These are phyloP conservation scores for Coptodon rendalli DNA, from an alignment of 2,113 vertebrate species.

Conservation along the genomic window DNA sequence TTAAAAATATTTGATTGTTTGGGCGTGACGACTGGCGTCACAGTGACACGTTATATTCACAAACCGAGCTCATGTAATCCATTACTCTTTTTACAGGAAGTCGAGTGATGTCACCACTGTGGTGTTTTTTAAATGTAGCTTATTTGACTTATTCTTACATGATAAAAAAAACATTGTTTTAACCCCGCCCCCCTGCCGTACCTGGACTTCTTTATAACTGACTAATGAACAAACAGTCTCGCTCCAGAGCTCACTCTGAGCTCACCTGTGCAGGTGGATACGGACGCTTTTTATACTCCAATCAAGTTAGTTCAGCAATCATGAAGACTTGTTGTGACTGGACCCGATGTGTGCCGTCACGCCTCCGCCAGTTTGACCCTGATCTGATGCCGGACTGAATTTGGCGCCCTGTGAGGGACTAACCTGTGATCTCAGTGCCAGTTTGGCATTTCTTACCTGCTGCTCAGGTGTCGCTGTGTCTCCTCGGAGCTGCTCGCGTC, in stretches of 20 bases:
- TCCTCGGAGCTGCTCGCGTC: background rate
- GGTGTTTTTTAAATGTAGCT: background rate
- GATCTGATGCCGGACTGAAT: background rate
- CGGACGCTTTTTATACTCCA: fast-evolving
- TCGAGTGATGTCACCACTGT: background rate
- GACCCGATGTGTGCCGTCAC: background rate
- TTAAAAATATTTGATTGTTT: background rate
- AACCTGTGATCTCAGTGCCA: background rate
- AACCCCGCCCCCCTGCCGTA: background rate
- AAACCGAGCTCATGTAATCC: background rate
- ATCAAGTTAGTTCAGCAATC: background rate
- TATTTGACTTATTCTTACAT: background rate
- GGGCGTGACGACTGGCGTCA: background rate
- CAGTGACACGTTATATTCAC: background rate
- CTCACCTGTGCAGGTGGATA: background rate
- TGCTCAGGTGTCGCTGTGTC: background rate
- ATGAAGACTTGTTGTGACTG: background rate
- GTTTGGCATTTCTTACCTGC: conserved; percentile 14
- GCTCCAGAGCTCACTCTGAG: background rate
- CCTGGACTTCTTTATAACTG: background rate
- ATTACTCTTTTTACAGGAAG: background rate
- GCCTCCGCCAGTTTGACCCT: background rate
- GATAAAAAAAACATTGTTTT: fast-evolving
- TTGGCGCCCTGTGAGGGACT: background rate
- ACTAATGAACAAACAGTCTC: background rate